These are phyloP conservation scores for Cabera pusaria DNA, from an alignment of 2,888 invertebrate species.

Conservation along the genomic window DNA sequence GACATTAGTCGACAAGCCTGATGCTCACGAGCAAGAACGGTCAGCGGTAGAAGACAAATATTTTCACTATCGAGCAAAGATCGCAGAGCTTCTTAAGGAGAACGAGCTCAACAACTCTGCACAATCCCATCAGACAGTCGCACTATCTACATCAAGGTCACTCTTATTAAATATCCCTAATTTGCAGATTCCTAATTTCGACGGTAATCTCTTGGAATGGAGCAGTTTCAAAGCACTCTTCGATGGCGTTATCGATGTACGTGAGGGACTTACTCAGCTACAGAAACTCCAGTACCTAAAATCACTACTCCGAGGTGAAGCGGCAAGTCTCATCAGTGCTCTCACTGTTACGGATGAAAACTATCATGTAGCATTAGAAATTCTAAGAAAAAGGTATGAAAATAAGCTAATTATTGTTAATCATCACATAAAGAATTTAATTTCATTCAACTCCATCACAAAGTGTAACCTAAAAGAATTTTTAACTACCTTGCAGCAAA, in stretches of 20 bases:
- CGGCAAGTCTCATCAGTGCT: background rate
- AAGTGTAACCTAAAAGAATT: background rate
- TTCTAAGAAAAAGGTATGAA: background rate
- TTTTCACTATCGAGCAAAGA: background rate
- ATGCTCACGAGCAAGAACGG: background rate
- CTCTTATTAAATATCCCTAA: background rate
- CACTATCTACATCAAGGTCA: background rate
- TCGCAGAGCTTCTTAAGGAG: background rate
- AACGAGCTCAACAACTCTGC: background rate
- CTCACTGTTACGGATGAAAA: background rate
- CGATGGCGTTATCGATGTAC: background rate
- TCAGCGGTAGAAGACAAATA: background rate
- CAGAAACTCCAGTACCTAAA: constrained; percentile 1
- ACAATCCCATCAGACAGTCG: background rate
- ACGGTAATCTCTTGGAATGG: background rate
- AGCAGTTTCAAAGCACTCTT: background rate
- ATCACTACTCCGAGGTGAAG: background rate
- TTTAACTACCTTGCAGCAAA: background rate
- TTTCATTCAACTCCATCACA: background rate
- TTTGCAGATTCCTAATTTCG: background rate
- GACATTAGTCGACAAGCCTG: background rate
- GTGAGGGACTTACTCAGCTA: background rate
- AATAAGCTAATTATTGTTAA: background rate
- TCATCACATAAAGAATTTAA: background rate
- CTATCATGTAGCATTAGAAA: background rate